Conservation (phyloP, 1,140 invertebrate species). For the Drosophila triauraria region DNA sequence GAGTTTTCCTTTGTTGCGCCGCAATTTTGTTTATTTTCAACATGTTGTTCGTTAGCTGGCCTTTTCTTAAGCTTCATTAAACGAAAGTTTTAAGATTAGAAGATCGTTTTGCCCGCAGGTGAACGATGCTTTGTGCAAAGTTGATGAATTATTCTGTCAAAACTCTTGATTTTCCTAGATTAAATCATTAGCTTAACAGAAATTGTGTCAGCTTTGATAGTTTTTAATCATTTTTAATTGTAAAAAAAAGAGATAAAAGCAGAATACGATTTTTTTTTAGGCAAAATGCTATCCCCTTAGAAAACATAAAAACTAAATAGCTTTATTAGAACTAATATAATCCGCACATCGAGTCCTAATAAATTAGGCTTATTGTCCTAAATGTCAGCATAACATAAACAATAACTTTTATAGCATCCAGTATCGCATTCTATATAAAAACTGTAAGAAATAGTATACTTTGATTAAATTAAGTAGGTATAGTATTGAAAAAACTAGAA, state of each 20-base stretch:
- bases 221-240: neutral
- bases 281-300: neutral
- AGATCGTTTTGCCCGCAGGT: constrained; percentile 26
- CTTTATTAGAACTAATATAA: neutral
- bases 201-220: constrained; percentile 17
- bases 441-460: too few relatives aligned
- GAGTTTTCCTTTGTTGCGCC: constrained; percentile 46
- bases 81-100: constrained; percentile 49
- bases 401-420: too few relatives aligned
- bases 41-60: constrained; percentile 22
- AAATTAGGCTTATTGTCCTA: neutral
- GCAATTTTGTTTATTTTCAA: constrained; percentile 38
- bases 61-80: constrained; percentile 32
- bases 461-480: too few relatives aligned
- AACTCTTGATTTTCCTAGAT: constrained; percentile 12
- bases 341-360: neutral
- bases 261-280: too few relatives aligned
- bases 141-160: constrained; percentile 38
- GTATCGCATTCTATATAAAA: too few relatives aligned
- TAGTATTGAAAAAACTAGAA: too few relatives aligned
- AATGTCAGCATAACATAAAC: neutral
- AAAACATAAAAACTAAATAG: neutral
- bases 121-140: constrained; percentile 9
- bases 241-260: neutral
- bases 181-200: neutral